Base-by-base conservation (phyloP, 2,113 vertebrate species). In the Onychostoma macrolepis region DNA sequence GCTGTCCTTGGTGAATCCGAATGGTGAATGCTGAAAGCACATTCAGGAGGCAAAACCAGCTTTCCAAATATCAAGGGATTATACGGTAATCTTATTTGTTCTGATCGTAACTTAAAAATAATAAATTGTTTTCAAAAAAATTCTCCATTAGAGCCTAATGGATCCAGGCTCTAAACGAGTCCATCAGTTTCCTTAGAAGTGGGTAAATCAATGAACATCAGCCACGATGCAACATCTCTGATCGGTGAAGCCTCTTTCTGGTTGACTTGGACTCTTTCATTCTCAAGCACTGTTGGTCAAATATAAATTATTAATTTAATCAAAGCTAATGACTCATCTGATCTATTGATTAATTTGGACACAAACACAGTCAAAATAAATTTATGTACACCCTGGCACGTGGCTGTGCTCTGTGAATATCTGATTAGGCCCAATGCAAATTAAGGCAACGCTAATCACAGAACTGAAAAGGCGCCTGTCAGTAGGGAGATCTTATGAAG, bases 131-230 rank as follows among this genome's bases (percentile, higher is more conserved):
- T 21, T 21, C 2, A 19, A 78, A 77, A 81, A 69, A 69, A 71
- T 26, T 83, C 63, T 50, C 81, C 81, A 71, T 83, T 83, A 71
- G 81, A 71, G 81, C 63, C 41, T 83, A 69, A 83, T 83, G 81
- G 63, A 48, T 65, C 81, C 63, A 50, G 17, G 43, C 41, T 48
- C 81, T 67, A 65, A 45, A 82, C 10, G n/a, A 45, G 65, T 71
- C 38, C 80, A 67, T 67, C 78, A 67, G 33, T 56, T 85, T 58
- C 65, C 17, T 88, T 26, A 41, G 33, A 85, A 48, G 33, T 74
- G 76, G 10, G 50, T 58, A 72, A 88, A 75, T 43, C 30, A 33
- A 28, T 56, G 17, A 81, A 50, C 67, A 65, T 33, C 45, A 82
- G 45, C 24, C 36, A 33, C n/a, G 79, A 80, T 67, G 72, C 58